Base-by-base conservation (phyloP, 2,113 vertebrate species). In the Myotis lucifugus region DNA sequence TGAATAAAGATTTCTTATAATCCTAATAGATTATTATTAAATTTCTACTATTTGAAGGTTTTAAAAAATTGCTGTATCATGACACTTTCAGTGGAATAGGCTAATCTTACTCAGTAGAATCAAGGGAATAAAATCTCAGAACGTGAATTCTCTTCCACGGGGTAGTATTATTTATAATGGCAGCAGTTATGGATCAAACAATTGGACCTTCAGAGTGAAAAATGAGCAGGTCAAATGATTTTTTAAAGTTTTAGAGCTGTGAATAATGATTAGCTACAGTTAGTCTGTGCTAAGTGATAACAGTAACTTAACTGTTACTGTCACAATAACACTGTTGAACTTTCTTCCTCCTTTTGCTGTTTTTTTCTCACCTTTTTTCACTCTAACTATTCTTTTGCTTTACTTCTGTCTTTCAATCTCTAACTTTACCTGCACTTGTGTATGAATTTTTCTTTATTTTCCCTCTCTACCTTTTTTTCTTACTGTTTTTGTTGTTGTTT, bases 1-100 rank as follows among this genome's bases (percentile, higher is more conserved):
- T n/a, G n/a, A 93, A 37, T 64, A 81, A 61, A 85, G 14, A 90
- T 64, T 85, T 56, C 86, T 76, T 92, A 4, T 13, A 67, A 11
- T 89, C 84, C 2, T 48, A 37, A 91, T 61, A 78, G 12, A 23
- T 83, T 42, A 29, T 81, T 90, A 67, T 32, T 54, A 93, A 76
- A 84, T 93, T 91, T 96, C 8, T 82, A 32, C 8, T 82, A 32
- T 94, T 95, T 88, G 56, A 74, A 86, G 1, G 0, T 86, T 83
- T 32, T 2, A 2, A 85, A 88, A 76, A 70, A 42, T 70, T 73
- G 37, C 42, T 78, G 74, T 69, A 69, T 27, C 23, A 54, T 69
- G 70, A 88, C 13, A 78, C 25, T 87, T 94, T 82, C 21, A 83
- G 32, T 76, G 46, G 59, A 77, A 23, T 11, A 64, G n/a, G 34